Conservation (phyloP, 1,140 invertebrate genomes). For the Aphaenogaster floridana region DNA sequence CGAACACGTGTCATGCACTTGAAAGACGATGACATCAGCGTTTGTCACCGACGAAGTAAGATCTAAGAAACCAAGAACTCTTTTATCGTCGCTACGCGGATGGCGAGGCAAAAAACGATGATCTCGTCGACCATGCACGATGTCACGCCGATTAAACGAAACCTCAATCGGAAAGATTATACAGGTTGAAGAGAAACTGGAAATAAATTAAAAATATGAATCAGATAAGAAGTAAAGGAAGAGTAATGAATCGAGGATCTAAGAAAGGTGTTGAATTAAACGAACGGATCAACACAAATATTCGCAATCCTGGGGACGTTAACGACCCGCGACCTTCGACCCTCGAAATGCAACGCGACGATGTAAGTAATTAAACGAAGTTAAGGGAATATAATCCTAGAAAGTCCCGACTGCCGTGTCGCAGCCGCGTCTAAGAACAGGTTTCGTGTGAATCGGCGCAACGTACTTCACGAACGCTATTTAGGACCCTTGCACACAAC, state of each 20-base stretch:
- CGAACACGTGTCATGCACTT: slow-evolving; percentile 54
- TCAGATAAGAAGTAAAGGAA: not conserved
- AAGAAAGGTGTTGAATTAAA: not conserved
- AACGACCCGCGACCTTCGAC: not conserved
- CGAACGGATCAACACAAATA: not conserved
- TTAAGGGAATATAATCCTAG: not conserved
- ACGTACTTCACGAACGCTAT: slow-evolving; percentile 27
- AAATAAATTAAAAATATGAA: not conserved
- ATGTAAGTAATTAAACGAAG: not conserved
- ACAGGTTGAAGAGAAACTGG: not conserved
- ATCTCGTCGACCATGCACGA: not conserved
- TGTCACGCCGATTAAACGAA: not conserved
- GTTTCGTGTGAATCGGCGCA: slow-evolving; percentile 41
- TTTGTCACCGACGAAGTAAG: slow-evolving; percentile 63
- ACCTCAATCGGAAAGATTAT: not conserved
- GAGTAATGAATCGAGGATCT: not conserved
- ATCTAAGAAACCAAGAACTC: slow-evolving; percentile 34
- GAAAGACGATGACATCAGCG: slow-evolving; percentile 78
- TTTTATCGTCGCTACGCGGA: slow-evolving; percentile 2
- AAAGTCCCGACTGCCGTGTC: slow-evolving; percentile 7
- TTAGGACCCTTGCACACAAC: slow-evolving; percentile 8
- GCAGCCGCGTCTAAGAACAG: slow-evolving; percentile 29
- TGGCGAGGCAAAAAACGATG: slow-evolving; percentile 20
- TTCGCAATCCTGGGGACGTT: not conserved
- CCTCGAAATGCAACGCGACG: slow-evolving; percentile 4